Conservation (phyloP, 2,888 invertebrate species). For the Tenthredo distinguenda region DNA sequence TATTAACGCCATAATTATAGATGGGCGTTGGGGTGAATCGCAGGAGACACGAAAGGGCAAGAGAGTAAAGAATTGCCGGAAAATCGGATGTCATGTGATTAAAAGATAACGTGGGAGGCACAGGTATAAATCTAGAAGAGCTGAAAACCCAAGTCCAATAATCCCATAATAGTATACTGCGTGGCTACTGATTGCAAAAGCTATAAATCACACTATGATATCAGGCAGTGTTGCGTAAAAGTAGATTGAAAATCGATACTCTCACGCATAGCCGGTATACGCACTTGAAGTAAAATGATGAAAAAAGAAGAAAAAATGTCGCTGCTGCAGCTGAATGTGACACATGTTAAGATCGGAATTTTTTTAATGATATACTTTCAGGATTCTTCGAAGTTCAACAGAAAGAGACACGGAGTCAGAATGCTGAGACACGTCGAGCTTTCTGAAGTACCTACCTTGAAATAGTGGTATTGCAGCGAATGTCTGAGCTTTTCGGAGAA, state of each 20-base stretch:
- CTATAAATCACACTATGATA: constrained; percentile 27
- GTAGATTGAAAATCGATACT: constrained; percentile 36
- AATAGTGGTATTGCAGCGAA: not conserved
- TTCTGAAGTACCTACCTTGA: not conserved
- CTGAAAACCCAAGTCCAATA: not conserved
- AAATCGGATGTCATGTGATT: not conserved
- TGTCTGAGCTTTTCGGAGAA: not conserved
- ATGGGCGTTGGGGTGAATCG: not conserved
- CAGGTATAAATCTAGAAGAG: not conserved
- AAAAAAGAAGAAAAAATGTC: not conserved
- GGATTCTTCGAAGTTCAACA: not conserved
- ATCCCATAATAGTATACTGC: not conserved
- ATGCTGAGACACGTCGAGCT: not conserved
- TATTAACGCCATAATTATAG: not conserved
- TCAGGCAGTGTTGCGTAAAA: not conserved
- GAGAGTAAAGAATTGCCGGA: not conserved
- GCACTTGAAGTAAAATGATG: not conserved
- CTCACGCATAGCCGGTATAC: not conserved
- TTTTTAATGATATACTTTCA: not conserved
- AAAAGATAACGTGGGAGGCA: not conserved
- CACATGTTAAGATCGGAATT: not conserved
- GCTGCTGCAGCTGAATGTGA: not conserved
- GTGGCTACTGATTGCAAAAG: constrained; percentile 30
- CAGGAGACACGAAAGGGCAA: not conserved
- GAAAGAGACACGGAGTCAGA: not conserved